Base-by-base conservation (phyloP, 37 sponge, comb jelly and placozoan species). In the Spongilla lacustris region DNA sequence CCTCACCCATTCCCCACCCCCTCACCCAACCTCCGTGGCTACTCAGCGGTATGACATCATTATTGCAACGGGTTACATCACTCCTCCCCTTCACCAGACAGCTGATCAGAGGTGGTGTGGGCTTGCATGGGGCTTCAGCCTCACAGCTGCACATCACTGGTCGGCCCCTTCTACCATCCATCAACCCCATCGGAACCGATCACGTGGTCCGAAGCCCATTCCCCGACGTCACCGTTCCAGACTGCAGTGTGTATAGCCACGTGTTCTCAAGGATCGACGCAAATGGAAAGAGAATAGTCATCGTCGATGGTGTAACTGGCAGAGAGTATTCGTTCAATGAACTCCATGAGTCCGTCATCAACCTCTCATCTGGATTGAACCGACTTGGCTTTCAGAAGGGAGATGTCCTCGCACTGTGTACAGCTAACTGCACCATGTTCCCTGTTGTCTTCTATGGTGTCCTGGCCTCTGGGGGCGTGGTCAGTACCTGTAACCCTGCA, bases 401-500 rank as follows among this genome's bases (percentile, higher is more conserved):
- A 11, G 90, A 90, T 28, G 93, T 92, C 11, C 36, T 95, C 5
- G 41, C 85, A 2, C 66, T 95, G 10, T 69, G 78, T 9, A 24
- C 78, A 50, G 93, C 96, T 26, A 95, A 95, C 68, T 68, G 38
- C 27, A 70, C 89, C 35, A 85, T 83, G 27, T 92, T 85, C 75
- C 67, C 80, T 0, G 70, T 80, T 3, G 36, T 75, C 35, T 84
- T 87, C 73, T 80, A 94, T 27, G 97, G 87, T 2, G 81, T 85
- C 22, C 66, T 94, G 25, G 93, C 92, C 24, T 66, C 85, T 25
- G 97, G 97, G 2, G 92, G 95, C n/a, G 58, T 71, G 26, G 89
- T 94, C 74, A 90, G 84, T 33, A 84, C 93, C 10, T 84, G 85
- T 71, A 97, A 97, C 68, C 91, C 93, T 0, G 68, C 85, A 26